Evolutionary conservation across 1,140 invertebrate genomes (phyloP), one percentile per base, ranked within the genome.

Genomic region (Euborellia annulipes): DNA sequence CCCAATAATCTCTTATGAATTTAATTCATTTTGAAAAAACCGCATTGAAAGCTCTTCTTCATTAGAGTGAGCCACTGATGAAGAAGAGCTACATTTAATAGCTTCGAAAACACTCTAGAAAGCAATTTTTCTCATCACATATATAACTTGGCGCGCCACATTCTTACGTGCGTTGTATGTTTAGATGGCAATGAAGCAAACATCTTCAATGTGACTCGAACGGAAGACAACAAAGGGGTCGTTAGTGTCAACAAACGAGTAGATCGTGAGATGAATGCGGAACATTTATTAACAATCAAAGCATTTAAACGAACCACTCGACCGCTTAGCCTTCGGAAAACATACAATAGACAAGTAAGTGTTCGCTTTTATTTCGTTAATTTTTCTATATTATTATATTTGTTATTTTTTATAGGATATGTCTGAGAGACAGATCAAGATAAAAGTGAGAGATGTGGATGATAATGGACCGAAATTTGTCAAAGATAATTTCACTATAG

Each of bases 381-480:
- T 47, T 22, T 42, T 43, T 27, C 39, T 48, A 47, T 20, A 41
- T 27, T 27, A 27, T 27, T 27, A 27, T 27, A 47, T 18, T 48
- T 51, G 45, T 11, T 42, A 30, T 46, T 19, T 51, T 42, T 62
- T 63, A 3, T 67, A 78, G 58, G 81, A 85, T 56, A 70, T 76
- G 0, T 78, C 79, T 9, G 76, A 83, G 58, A 68, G 76, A 9
- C 77, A 80, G 52, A 62, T 85, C 0, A 54, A 72, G 0, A 65
- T 86, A 0, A 74, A 67, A 47, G 59, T 86, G 0, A 37, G 74
- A 0, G 82, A 86, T 44, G 71, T 83, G 22, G 81, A 85, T 49
- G 82, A 85, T 52, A 83, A 86, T 55, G 58, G 73, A 13, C 82
- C 81, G 0, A 58, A 67, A 49, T 86, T 85, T 47, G 64, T 63